Evolutionary conservation across 2,888 invertebrate species (phyloP).

Genomic region (Acleris cristana): DNA sequence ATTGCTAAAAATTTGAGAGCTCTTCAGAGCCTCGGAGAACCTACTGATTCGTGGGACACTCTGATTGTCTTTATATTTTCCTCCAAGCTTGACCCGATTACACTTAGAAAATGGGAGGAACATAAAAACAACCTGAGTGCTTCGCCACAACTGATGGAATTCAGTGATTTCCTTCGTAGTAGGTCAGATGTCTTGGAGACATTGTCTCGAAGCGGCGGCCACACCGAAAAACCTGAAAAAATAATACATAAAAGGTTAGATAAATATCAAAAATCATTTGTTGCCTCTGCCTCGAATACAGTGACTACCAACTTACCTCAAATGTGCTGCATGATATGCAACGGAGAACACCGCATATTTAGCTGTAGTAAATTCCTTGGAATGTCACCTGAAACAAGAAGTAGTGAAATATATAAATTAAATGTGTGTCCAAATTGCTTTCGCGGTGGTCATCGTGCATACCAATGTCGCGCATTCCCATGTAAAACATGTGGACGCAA

Average conservation of each 20-base stretch:
- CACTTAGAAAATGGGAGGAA: conserved; percentile 11
- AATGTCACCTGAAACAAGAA: conserved; percentile 3
- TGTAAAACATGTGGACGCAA: conserved; percentile 6
- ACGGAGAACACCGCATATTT: conserved; percentile 5
- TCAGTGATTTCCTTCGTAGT: conserved; percentile 6
- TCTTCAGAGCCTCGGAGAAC: conserved; percentile 7
- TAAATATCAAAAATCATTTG: conserved; percentile 14
- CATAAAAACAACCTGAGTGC: not conserved
- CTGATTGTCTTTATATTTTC: conserved; percentile 6
- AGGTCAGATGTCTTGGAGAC: conserved; percentile 10
- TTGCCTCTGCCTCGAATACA: conserved; percentile 2
- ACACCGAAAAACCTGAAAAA: conserved; percentile 15
- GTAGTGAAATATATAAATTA: conserved; percentile 5
- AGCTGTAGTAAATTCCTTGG: conserved; percentile 10
- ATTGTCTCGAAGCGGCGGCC: not conserved
- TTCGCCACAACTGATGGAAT: conserved; percentile 1
- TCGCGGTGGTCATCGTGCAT: conserved; percentile 2
- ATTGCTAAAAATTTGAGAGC: conserved; percentile 1
- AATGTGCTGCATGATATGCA: conserved; percentile 1
- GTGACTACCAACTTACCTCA: conserved; percentile 1
- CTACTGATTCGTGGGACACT: conserved; percentile 1
- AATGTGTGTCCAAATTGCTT: conserved; percentile 5
- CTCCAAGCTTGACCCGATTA: conserved; percentile 12
- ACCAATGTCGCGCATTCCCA: not conserved
- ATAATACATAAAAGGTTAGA: conserved; percentile 9